phyloP scores from a whole-genome alignment of 2,888 invertebrate genomes.

The Vanessa cardui region DNA sequence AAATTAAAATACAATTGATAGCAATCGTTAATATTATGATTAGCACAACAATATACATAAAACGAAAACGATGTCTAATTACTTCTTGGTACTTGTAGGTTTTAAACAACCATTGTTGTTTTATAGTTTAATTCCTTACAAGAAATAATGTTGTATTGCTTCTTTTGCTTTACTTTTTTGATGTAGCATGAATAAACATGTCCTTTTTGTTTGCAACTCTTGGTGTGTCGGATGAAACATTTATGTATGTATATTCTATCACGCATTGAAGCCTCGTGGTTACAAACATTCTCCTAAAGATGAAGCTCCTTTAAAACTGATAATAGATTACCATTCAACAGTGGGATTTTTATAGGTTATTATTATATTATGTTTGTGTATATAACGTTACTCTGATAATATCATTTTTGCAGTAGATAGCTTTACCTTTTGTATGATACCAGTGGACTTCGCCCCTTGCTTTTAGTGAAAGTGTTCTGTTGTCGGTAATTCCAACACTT shows the following conservation, averaged over 20 bases:
- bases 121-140: too few species aligned
- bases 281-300: too few species aligned
- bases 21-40: conserved; percentile 14
- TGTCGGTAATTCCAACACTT: conserved; percentile 6
- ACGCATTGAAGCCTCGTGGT: too few species aligned
- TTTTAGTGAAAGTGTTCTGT: conserved; percentile 28
- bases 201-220: neutral
- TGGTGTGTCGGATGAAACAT: too few species aligned
- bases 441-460: conserved; percentile 28
- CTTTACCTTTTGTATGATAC: conserved; percentile 8
- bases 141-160: too few species aligned
- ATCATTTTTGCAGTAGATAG: conserved; percentile 5
- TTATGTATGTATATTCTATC: too few species aligned
- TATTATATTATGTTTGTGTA: neutral
- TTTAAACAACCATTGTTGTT: too few species aligned
- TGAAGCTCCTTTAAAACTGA: too few species aligned
- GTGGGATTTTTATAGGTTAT: too few species aligned
- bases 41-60: conserved; percentile 8
- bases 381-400: conserved; percentile 7
- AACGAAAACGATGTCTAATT: neutral
- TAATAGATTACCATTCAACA: too few species aligned
- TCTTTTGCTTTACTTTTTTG: too few species aligned
- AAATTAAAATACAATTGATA: conserved; percentile 26
- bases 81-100: neutral
- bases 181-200: neutral